A percentile compares a stretch with the other conserved stretches of the same genome.
Evolutionary conservation across 2,113 vertebrate species (phyloP).

Genomic region (Zosterops borbonicus): DNA sequence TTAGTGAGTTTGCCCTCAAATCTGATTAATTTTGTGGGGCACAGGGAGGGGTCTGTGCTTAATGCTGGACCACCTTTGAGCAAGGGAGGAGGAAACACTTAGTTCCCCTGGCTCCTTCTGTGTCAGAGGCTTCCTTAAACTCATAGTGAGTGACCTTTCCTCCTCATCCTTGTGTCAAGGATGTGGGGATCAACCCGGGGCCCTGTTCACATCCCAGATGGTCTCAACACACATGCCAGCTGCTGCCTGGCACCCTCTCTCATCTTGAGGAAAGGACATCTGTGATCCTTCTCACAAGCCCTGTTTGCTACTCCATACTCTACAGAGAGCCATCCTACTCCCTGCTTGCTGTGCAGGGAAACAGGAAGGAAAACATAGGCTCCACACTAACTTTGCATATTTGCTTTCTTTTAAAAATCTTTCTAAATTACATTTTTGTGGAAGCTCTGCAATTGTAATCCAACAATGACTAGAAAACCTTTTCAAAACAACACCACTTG

Average conservation of each 20-base stretch:
- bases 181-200: background rate
- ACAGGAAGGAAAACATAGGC: background rate
- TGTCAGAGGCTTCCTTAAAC: background rate
- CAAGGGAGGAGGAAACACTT: background rate
- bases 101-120: background rate
- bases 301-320: background rate
- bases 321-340: background rate
- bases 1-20: background rate
- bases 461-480: background rate
- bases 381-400: background rate
- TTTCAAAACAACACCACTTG: background rate
- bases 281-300: background rate
- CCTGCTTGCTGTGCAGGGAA: fast-evolving
- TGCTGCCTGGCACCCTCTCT: slow-evolving; percentile 37
- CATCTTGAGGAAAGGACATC: slow-evolving; percentile 21
- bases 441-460: background rate
- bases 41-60: background rate
- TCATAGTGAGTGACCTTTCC: background rate
- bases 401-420: background rate
- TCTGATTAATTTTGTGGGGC: background rate
- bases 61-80: background rate
- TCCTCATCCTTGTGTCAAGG: background rate
- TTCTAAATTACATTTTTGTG: background rate
- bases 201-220: slow-evolving; percentile 12
- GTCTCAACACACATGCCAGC: background rate